Evolutionary conservation across 2,888 invertebrate genomes (phyloP).

Genomic region (Apamea epomidion): DNA sequence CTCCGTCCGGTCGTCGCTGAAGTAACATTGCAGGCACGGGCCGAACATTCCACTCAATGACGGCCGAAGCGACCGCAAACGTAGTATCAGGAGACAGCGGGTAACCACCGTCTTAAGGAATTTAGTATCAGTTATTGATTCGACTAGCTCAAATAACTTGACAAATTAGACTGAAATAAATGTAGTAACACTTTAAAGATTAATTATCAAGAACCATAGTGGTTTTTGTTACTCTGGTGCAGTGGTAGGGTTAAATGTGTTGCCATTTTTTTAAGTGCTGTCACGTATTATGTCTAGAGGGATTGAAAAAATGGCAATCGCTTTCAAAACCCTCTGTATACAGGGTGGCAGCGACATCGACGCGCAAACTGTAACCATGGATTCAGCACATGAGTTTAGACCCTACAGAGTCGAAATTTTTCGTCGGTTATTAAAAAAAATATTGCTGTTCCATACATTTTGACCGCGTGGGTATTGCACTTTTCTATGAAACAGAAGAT

Average conservation of each 20-base stretch:
- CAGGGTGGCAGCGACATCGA: too few species aligned
- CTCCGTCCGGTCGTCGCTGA: neutral
- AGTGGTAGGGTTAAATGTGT: neutral
- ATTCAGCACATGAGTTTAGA: too few species aligned
- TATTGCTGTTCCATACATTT: too few species aligned
- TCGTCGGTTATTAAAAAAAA: too few species aligned
- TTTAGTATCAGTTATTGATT: neutral
- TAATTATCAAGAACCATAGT: neutral
- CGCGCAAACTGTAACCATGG: too few species aligned
- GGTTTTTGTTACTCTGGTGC: neutral
- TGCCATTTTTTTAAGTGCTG: too few species aligned
- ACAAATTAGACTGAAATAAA: neutral
- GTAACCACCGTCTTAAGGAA: neutral
- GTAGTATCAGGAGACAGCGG: slow-evolving; percentile 13
- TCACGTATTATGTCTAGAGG: neutral
- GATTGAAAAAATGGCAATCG: too few species aligned
- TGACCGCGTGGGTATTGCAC: too few species aligned
- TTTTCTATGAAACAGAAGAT: too few species aligned
- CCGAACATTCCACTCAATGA: slow-evolving; percentile 30
- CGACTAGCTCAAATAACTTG: neutral
- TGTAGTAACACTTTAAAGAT: neutral
- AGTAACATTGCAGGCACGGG: slow-evolving; percentile 6
- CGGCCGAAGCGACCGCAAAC: slow-evolving; percentile 18
- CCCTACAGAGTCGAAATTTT: too few species aligned
- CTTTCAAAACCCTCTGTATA: too few species aligned